Conservation (phyloP, 2,113 vertebrate species). For the Isurus oxyrinchus region DNA sequence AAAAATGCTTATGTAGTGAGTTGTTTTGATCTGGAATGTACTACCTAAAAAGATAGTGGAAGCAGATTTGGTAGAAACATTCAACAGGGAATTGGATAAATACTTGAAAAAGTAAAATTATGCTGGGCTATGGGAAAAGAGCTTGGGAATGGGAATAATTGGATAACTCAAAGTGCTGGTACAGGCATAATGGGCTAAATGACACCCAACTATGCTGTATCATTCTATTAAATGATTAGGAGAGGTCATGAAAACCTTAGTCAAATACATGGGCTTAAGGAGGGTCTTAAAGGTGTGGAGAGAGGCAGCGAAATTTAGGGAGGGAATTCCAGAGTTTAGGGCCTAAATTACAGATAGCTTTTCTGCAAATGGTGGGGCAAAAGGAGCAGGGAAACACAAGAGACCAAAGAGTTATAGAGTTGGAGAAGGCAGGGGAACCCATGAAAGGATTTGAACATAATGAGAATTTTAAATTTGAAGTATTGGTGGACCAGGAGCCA, state of each 20-base stretch:
- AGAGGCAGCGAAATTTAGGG: neutral
- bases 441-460: neutral
- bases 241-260: neutral
- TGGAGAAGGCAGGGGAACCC: neutral
- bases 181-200: neutral
- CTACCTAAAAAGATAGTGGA: neutral
- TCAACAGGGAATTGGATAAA: neutral
- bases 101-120: neutral
- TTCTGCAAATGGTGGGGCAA: neutral
- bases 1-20: neutral
- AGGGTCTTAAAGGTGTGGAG: neutral
- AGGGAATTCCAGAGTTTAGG: too few relatives aligned
- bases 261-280: neutral
- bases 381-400: neutral
- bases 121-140: neutral
- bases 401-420: neutral
- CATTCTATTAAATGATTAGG: neutral
- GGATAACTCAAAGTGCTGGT: neutral
- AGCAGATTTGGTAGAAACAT: neutral
- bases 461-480: neutral
- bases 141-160: neutral
- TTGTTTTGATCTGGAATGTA: neutral
- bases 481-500: neutral
- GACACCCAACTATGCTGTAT: neutral
- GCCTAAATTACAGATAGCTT: neutral